Conservation (phyloP, 2,888 invertebrate species). For the Erannis defoliaria region DNA sequence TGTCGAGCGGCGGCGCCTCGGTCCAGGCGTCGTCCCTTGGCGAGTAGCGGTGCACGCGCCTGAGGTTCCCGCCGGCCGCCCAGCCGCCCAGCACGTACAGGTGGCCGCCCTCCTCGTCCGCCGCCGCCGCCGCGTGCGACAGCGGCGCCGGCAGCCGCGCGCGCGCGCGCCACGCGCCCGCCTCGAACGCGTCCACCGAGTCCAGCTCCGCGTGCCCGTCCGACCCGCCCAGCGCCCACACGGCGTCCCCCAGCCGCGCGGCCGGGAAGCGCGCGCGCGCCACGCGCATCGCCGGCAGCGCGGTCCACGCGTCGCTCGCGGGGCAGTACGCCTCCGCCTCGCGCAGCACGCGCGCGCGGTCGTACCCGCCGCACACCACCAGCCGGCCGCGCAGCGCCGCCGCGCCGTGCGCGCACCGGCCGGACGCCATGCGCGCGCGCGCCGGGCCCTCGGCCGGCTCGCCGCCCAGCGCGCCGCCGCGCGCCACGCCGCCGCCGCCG, state of each 20-base stretch:
- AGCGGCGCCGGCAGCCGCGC: constrained; percentile 83
- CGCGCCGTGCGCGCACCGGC: constrained; percentile 91
- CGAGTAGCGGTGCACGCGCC: constrained; percentile 91
- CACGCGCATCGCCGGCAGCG: constrained; percentile 90
- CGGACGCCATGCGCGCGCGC: constrained; percentile 83
- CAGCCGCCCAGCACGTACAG: constrained; percentile 86
- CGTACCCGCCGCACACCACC: constrained; percentile 93
- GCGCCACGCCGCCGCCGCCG: constrained; percentile 89
- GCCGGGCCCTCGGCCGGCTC: constrained; percentile 85
- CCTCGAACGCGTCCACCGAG: constrained; percentile 69
- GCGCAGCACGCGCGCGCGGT: constrained; percentile 93
- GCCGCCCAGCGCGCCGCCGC: constrained; percentile 91
- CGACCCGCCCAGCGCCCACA: constrained; percentile 94
- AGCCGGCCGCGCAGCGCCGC: constrained; percentile 90
- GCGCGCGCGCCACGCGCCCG: constrained; percentile 75
- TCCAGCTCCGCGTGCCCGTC: constrained; percentile 94
- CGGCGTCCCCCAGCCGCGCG: constrained; percentile 87
- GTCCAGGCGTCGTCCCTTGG: constrained; percentile 88
- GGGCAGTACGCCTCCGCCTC: constrained; percentile 92
- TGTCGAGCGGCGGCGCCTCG: constrained; percentile 88
- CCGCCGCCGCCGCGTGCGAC: constrained; percentile 90
- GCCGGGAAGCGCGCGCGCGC: constrained; percentile 93
- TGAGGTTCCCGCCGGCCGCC: constrained; percentile 87
- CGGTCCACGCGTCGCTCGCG: constrained; percentile 89
- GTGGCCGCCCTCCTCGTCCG: constrained; percentile 85